Evolutionary conservation across 2,888 invertebrate genomes (phyloP).

Genomic region (Acronicta leporina): DNA sequence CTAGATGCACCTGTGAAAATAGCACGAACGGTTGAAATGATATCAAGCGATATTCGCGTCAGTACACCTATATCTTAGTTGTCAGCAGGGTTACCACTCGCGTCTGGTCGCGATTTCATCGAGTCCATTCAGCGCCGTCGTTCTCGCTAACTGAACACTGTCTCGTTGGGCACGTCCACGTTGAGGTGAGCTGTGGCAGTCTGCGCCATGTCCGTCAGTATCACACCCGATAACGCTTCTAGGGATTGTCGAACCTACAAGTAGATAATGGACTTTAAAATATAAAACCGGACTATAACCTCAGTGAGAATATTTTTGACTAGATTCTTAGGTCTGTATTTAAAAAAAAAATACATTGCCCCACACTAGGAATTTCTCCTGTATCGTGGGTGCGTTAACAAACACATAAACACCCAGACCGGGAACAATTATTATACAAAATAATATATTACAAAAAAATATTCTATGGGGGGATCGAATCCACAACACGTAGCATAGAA

Average conservation of each 20-base stretch:
- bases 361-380: no score
- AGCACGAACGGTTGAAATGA: neutral
- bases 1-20: constrained; percentile 4
- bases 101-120: neutral
- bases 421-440: no score
- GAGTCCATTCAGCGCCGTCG: neutral
- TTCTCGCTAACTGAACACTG: constrained; percentile 81
- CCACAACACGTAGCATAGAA: no score
- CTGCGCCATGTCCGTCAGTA: constrained; percentile 82
- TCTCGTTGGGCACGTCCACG: constrained; percentile 76
- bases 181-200: constrained; percentile 54
- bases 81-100: constrained; percentile 6
- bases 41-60: neutral
- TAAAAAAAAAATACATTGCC: no score
- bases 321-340: no score
- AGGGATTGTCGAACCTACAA: constrained; percentile 93
- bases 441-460: no score
- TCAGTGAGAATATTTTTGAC: no score
- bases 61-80: neutral
- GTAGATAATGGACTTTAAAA: neutral
- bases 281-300: no score
- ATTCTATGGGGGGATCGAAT: no score
- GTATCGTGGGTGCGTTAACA: no score
- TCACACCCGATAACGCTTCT: constrained; percentile 93
- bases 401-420: no score